Conservation (phyloP, 2,797 vertebrate genomes). For the Enteromius paludinosus region DNA sequence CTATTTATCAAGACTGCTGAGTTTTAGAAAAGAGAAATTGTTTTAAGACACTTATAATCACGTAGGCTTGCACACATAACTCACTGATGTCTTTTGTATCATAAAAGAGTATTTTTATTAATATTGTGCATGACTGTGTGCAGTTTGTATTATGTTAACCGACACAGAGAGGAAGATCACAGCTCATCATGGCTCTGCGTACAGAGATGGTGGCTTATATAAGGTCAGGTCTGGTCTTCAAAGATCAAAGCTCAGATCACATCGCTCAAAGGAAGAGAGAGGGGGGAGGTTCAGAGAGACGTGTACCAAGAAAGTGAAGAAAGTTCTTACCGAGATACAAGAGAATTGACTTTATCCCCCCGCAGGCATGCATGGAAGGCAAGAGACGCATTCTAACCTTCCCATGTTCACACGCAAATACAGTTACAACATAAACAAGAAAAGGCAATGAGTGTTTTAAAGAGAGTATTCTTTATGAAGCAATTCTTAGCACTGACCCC, state of each 20-base stretch:
- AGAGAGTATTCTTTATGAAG: conserved; percentile 86
- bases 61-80: neutral
- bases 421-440: conserved; percentile 60
- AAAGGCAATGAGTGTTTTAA: conserved; percentile 72
- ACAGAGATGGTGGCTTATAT: conserved; percentile 34
- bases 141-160: conserved; percentile 22
- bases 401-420: conserved; percentile 50
- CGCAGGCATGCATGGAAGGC: neutral
- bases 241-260: conserved; percentile 52
- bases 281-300: conserved; percentile 41
- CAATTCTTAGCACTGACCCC: conserved; percentile 83
- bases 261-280: conserved; percentile 24
- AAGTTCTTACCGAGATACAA: conserved; percentile 61
- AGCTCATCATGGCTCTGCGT: conserved; percentile 8
- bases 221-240: conserved; percentile 45
- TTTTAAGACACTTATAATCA: neutral
- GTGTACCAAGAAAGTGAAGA: conserved; percentile 66
- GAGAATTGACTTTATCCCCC: conserved; percentile 63
- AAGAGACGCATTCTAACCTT: conserved; percentile 53
- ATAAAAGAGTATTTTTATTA: neutral
- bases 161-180: conserved; percentile 22
- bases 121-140: neutral
- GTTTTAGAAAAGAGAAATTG: neutral
- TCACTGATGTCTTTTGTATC: neutral
- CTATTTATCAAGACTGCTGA: neutral